Evolutionary conservation across 2,888 invertebrate genomes (phyloP).

Genomic region (Syrista parreyssii): DNA sequence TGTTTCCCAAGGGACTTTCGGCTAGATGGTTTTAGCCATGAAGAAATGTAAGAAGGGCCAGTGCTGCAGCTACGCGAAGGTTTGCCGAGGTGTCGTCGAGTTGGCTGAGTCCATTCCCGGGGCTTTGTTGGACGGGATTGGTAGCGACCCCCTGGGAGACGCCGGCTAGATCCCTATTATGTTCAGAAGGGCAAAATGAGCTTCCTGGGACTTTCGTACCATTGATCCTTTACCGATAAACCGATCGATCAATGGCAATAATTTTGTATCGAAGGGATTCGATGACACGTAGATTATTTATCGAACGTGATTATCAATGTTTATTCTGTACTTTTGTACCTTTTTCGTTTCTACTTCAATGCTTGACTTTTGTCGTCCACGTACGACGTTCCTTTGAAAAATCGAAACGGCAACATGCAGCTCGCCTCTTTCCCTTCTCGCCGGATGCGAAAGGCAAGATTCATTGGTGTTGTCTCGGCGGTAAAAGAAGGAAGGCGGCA

Average conservation of each 20-base stretch:
- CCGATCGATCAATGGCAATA: constrained; percentile 38
- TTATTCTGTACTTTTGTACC: background rate
- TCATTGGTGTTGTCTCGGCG: constrained; percentile 2
- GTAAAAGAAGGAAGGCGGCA: background rate
- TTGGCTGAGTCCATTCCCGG: constrained; percentile 42
- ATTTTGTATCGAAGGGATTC: constrained; percentile 21
- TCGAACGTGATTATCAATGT: background rate
- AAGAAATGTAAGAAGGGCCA: constrained; percentile 31
- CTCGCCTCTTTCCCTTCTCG: background rate
- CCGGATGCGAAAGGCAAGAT: constrained; percentile 2
- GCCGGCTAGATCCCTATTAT: constrained; percentile 46
- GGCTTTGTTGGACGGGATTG: constrained; percentile 49
- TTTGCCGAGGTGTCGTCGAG: constrained; percentile 34
- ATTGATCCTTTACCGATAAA: constrained; percentile 33
- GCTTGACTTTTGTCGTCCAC: background rate
- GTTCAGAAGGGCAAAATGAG: constrained; percentile 45
- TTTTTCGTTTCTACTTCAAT: too few species aligned
- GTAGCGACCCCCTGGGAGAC: constrained; percentile 44
- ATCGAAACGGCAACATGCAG: background rate
- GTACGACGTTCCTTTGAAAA: background rate
- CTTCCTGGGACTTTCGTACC: constrained; percentile 43
- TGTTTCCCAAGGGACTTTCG: constrained; percentile 23
- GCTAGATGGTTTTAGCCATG: constrained; percentile 20
- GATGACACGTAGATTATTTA: background rate
- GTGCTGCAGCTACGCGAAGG: constrained; percentile 21